Evolutionary conservation across 2,797 vertebrate species (phyloP).

Genomic region (Xerus rutilus): DNA sequence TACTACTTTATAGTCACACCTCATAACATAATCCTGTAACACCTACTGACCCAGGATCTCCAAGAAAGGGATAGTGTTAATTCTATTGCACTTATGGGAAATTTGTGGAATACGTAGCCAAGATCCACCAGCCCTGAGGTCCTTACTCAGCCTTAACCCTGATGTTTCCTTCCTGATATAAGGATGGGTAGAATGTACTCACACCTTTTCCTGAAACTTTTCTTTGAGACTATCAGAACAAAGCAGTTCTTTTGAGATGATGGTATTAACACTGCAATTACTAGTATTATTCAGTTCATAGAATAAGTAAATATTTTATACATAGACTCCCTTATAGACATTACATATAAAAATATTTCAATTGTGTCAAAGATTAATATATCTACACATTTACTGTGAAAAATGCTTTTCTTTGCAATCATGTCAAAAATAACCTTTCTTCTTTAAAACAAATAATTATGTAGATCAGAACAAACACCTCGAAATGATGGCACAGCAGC

Average conservation of each 20-base stretch:
- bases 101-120: conserved; percentile 49
- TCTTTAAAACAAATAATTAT: conserved; percentile 45
- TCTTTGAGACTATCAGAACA: background rate
- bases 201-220: background rate
- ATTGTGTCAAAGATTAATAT: background rate
- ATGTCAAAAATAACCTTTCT: conserved; percentile 45
- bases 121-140: conserved; percentile 4
- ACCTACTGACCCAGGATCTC: conserved; percentile 80
- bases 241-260: background rate
- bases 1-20: conserved; percentile 80
- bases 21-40: conserved; percentile 83
- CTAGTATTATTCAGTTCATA: background rate
- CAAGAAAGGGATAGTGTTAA: conserved; percentile 79
- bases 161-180: conserved; percentile 26
- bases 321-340: background rate
- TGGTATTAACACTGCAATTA: background rate
- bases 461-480: background rate
- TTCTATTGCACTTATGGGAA: conserved; percentile 82
- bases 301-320: background rate
- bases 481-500: background rate
- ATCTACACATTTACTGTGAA: background rate
- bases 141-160: background rate
- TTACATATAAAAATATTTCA: conserved; percentile 26
- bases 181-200: background rate
- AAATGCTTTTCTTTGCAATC: background rate